Evolutionary conservation across 2,797 vertebrate genomes (phyloP), one percentile per base, ranked within the genome.

Genomic region (Lepilemur ruficaudatus): DNA sequence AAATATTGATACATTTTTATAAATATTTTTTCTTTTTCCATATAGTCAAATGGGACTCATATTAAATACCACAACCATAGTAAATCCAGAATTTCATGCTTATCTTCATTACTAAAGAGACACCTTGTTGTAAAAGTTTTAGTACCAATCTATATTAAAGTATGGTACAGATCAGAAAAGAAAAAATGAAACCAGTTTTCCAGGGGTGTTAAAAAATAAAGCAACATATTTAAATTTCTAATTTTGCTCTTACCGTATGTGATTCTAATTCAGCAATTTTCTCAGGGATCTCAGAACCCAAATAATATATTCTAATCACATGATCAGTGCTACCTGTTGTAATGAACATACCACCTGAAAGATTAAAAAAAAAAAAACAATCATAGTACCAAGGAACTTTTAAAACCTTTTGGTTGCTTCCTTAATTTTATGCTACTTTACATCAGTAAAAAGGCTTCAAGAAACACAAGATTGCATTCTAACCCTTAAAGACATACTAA

Each of bases 251-350:
- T 98, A 99, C 99, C 98, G 98, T 99, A 95, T 99, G 99, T 84
- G 99, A 99, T 93, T 99, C 99, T 98, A 99, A 98, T 98, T 99
- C 99, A 15, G 99, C 99, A 91, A 99, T 99, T 98, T 99, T 99
- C 98, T 99, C 99, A 0, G 99, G 99, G 13, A 98, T 98, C 92
- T 99, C 99, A 55, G 98, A 99, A 91, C 99, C 99, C 98, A 99
- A 99, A 98, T 99, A 99, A 98, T 99, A 99, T 97, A 99, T 99
- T 96, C 99, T 99, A 98, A 99, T 99, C 97, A 99, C 99, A 10
- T 99, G 99, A 98, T 99, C 99, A 61, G 99, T 99, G 97, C 99
- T 99, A 69, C 99, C 99, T 65, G 99, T 99, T 73, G 99, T 99
- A 98, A 99, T 99, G 98, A 99, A 99, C 99, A 99, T 99, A 43